A percentile compares a stretch with the other conserved stretches of the same genome.
Conservation (phyloP, 92 coral and sea anemone genomes). For the Siderastrea radians region DNA sequence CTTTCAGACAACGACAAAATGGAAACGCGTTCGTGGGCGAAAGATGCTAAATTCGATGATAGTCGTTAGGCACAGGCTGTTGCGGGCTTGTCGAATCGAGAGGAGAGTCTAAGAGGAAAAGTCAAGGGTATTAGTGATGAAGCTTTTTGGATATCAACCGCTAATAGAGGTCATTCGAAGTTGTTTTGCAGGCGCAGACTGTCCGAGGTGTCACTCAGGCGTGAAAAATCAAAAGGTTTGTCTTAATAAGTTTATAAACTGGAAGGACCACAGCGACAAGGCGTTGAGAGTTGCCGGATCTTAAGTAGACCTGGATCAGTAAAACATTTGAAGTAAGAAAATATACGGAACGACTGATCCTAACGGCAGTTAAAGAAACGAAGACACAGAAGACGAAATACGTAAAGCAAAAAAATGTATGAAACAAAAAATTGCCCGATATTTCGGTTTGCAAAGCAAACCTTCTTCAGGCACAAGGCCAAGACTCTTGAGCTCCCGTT, state of each 20-base stretch:
- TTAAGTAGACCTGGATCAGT: too few species aligned
- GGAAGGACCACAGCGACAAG: too few species aligned
- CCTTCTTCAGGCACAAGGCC: too few species aligned
- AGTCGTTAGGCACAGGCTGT: constrained; percentile 7
- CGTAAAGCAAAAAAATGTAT: too few species aligned
- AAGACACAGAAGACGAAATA: too few species aligned
- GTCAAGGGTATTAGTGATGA: neutral
- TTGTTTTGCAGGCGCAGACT: constrained; percentile 11
- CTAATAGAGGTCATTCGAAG: neutral
- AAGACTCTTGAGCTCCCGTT: too few species aligned
- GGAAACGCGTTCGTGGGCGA: neutral
- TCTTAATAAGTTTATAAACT: neutral
- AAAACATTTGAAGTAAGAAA: too few species aligned
- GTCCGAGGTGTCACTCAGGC: neutral
- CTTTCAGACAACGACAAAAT: neutral
- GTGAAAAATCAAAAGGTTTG: neutral
- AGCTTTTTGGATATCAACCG: constrained; percentile 12
- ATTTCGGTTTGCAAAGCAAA: too few species aligned
- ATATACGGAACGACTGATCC: too few species aligned
- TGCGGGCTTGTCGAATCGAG: neutral
- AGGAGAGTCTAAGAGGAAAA: neutral
- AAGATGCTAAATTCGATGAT: neutral
- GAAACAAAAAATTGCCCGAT: too few species aligned
- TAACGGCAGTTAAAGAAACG: too few species aligned
- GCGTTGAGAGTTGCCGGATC: too few species aligned